phyloP scores from a whole-genome alignment of 1,140 invertebrate genomes.

The Ganaspis sp. region DNA sequence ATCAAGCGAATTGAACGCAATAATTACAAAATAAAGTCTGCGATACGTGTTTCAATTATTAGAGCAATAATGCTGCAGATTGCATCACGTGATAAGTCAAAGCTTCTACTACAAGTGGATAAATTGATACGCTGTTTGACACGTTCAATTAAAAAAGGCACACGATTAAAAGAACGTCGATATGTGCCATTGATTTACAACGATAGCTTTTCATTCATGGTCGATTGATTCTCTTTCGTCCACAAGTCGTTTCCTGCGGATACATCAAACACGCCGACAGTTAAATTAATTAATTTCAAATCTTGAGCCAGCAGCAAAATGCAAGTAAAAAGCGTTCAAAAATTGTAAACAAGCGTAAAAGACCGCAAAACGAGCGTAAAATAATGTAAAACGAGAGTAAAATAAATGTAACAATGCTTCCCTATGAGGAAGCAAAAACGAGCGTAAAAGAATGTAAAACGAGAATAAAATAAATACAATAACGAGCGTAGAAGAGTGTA shows the following conservation, averaged over 20 bases:
- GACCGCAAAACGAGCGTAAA: too few relatives aligned
- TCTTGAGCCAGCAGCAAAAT: background rate
- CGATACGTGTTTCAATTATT: background rate
- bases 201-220: constrained; percentile 9
- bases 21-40: background rate
- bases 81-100: constrained; percentile 17
- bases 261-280: background rate
- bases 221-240: background rate
- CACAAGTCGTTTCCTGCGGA: background rate
- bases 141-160: constrained; percentile 9
- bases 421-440: too few relatives aligned
- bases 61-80: background rate
- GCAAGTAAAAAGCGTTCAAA: too few relatives aligned
- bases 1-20: background rate
- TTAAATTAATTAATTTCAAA: background rate
- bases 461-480: too few relatives aligned
- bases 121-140: constrained; percentile 18
- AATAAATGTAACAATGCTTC: too few relatives aligned
- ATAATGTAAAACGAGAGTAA: too few relatives aligned
- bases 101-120: background rate
- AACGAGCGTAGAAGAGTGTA: too few relatives aligned
- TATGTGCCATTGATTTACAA: constrained; percentile 21
- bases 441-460: too few relatives aligned
- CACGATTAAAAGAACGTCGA: background rate
- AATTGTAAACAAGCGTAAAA: too few relatives aligned